Base-by-base conservation (phyloP, 2,797 vertebrate species). In the Coendou prehensilis region DNA sequence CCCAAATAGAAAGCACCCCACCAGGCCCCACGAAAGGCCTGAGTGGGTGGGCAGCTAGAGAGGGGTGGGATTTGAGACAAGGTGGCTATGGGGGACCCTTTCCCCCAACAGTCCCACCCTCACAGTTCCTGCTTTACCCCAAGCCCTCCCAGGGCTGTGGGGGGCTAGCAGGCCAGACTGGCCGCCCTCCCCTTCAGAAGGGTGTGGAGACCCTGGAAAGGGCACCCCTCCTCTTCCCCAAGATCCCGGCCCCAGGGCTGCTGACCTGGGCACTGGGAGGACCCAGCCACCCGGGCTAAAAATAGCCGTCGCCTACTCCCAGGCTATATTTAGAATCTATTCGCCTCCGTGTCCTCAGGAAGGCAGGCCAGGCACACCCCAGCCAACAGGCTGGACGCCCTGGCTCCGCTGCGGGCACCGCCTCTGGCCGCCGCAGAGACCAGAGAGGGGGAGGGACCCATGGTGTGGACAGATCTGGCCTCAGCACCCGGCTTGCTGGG, bases 261-360 rank as follows among this genome's bases (percentile, higher is more conserved):
- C 96, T 64, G 87, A 97, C 97, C 97, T 52, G 47, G 88, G 89
- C 73, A 67, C 81, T 50, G 76, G 89, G 78, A 79, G 85, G 82
- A 90, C 57, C 50, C 0, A 63, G 63, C 54, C 47, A 33, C 81
- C 37, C 6, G 0, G 9, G 23, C 98, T 98, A 97, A 97, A 98
- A 98, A 98, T 98, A 98, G 33, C 93, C 37, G 2, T 41, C 13
- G 57, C 78, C 95, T 50, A 75, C 92, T 22, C 96, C 95, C 47
- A 0, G 45, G 92, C 61, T 98, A 98, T 97, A 97, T 97, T 95
- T 98, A 98, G 96, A 88, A 20, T 26, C 96, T 22, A 17, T 78
- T 78, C 9, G 83, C 59, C 81, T 28, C 0, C 89, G 96, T 90
- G 95, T 88, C 89, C 5, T 94, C 89, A 93, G 87, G 5, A 17